These are phyloP conservation scores for Gasterosteus nipponicus DNA, from an alignment of 2,113 vertebrate genomes.

Conservation along the genomic window DNA sequence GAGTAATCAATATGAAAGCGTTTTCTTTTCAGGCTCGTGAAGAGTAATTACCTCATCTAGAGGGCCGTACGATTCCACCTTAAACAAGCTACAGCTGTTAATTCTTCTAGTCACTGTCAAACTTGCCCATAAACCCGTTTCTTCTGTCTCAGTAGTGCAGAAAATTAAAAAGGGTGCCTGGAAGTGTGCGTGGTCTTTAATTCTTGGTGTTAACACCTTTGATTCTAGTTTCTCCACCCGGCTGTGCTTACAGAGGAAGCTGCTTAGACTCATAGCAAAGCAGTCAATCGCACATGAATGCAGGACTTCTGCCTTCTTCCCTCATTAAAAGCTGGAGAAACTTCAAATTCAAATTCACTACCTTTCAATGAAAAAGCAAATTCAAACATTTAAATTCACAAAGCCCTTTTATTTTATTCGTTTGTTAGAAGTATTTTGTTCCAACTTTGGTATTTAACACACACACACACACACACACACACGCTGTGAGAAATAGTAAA, in stretches of 20 bases:
- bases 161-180: constrained; percentile 17
- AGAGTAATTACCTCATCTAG: constrained; percentile 63
- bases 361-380: neutral
- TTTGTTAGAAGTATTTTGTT: no score
- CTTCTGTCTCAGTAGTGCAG: constrained; percentile 26
- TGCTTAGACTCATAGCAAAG: neutral
- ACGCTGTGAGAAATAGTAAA: no score
- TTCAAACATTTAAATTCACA: neutral
- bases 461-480: no score
- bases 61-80: constrained; percentile 49
- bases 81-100: constrained; percentile 46
- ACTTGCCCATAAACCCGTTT: constrained; percentile 24
- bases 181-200: neutral
- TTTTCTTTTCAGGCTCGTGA: constrained; percentile 55
- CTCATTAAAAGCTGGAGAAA: neutral
- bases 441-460: no score
- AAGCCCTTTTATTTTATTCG: neutral
- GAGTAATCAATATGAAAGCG: constrained; percentile 61
- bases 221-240: neutral
- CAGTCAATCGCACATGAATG: neutral
- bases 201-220: constrained; percentile 19
- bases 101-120: constrained; percentile 53
- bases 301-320: constrained; percentile 2
- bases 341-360: neutral
- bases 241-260: neutral